Percentiles rank a stretch among this genome's conserved stretches.
phyloP scores from a whole-genome alignment of 2,888 invertebrate genomes.

The Strigamia transsilvanica region DNA sequence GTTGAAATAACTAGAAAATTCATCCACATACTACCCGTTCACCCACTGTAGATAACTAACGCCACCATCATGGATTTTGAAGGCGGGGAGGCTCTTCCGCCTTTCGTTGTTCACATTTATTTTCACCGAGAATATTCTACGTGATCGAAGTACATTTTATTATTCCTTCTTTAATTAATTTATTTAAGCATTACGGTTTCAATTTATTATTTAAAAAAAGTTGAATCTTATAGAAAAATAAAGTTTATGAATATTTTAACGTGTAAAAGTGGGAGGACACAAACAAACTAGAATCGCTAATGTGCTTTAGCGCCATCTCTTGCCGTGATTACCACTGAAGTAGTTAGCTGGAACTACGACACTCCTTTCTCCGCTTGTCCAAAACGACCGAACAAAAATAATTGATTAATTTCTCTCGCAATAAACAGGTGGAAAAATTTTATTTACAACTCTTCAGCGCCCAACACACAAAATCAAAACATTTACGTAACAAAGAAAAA shows the following conservation, averaged over 20 bases:
- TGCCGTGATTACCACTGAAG: not conserved
- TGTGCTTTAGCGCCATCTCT: slow-evolving; percentile 17
- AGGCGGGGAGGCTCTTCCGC: slow-evolving; percentile 27
- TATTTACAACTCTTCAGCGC: not conserved
- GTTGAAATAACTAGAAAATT: slow-evolving; percentile 7
- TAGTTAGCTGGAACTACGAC: not conserved
- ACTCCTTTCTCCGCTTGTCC: not conserved
- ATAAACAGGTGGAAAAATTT: not conserved
- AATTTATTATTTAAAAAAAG: not conserved
- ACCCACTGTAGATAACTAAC: slow-evolving; percentile 18
- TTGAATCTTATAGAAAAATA: not conserved
- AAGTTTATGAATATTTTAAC: not conserved
- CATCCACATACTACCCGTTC: not conserved
- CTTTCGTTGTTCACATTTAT: not conserved
- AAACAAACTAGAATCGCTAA: not conserved
- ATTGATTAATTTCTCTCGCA: no score
- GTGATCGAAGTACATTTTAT: not conserved
- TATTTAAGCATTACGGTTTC: not conserved
- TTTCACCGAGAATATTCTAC: not conserved
- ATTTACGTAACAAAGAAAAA: not conserved
- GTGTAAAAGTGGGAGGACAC: not conserved
- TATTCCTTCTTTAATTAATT: not conserved
- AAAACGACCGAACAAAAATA: not conserved
- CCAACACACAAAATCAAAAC: slow-evolving; percentile 13
- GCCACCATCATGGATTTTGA: slow-evolving; percentile 44